Evolutionary conservation across 2,888 invertebrate species (phyloP), one percentile per base, ranked within the genome.

Genomic region (Philaethria dido): DNA sequence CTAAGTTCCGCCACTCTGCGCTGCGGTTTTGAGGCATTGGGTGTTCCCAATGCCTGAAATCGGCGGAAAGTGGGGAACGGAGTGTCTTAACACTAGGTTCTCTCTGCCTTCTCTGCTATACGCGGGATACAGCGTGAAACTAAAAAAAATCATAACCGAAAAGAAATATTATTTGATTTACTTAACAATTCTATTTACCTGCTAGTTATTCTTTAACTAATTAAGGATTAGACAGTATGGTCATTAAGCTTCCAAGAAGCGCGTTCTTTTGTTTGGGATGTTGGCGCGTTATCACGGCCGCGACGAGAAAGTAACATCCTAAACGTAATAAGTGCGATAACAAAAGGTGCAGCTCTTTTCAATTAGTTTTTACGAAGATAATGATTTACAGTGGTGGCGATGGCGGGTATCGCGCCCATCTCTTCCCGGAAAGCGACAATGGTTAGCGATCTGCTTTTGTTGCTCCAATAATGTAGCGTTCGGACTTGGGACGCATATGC

Each of bases 311-410:
- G 68, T 72, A 72, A 70, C 73, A 73, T 72, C 71, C 73, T 64
- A n/a, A 69, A 70, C 63, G 74, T 70, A 74, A 73, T 73, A 74
- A 75, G 77, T 79, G 77, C 77, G 78, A 78, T 80, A 83, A 86
- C 85, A 87, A 86, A 82, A 81, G 80, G 79, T 73, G 75, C 74
- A 72, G 84, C 81, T 86, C 86, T 83, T 86, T 88, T 85, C 85
- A 88, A 87, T 88, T 86, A 86, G 88, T 88, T 88, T 88, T 88
- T 87, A 87, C 87, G 78, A 73, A 82, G 86, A 86, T 88, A 88
- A 85, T 86, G 85, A 87, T 88, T 88, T 84, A 83, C 83, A 80
- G 80, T 79, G 82, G 79, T 73, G 77, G 79, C 78, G 82, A 81
- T 81, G 81, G 80, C 78, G 78, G 82, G 79, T 84, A 85, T 81